Percentiles rank a stretch among this genome's conserved stretches.
These are phyloP conservation scores for Halocaridina rubra DNA, from an alignment of 2,888 invertebrate species.

Conservation along the genomic window DNA sequence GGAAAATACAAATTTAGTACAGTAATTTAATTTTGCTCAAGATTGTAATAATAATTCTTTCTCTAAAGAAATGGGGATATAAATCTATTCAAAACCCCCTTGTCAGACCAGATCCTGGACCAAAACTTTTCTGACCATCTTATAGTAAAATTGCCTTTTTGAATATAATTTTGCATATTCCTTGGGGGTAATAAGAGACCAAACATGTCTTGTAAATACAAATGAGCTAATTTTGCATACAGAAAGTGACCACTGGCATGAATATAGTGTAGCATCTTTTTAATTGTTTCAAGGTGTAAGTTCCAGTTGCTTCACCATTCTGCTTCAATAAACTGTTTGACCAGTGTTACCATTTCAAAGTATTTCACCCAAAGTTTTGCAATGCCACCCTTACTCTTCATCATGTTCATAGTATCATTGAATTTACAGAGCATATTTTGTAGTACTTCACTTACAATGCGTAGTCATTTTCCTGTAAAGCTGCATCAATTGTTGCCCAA, in stretches of 20 bases:
- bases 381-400: neutral
- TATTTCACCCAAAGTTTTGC: neutral
- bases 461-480: neutral
- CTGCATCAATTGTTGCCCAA: neutral
- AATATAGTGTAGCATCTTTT: neutral
- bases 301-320: neutral
- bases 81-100: too few relatives aligned
- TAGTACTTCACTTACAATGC: neutral
- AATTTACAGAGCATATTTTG: too few relatives aligned
- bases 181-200: too few relatives aligned
- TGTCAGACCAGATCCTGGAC: neutral
- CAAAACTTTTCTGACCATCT: neutral
- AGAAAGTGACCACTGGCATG: neutral
- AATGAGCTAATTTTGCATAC: neutral
- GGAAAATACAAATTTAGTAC: too few relatives aligned
- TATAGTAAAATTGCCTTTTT: neutral
- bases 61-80: too few relatives aligned
- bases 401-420: neutral
- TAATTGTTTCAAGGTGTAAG: conserved; percentile 15
- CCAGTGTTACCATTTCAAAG: neutral
- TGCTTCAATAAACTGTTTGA: neutral
- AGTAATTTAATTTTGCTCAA: too few relatives aligned
- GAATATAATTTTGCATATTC: neutral
- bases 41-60: too few relatives aligned
- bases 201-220: neutral